These are phyloP conservation scores for Metopia argyrocephala DNA, from an alignment of 2,888 invertebrate genomes.

Conservation along the genomic window DNA sequence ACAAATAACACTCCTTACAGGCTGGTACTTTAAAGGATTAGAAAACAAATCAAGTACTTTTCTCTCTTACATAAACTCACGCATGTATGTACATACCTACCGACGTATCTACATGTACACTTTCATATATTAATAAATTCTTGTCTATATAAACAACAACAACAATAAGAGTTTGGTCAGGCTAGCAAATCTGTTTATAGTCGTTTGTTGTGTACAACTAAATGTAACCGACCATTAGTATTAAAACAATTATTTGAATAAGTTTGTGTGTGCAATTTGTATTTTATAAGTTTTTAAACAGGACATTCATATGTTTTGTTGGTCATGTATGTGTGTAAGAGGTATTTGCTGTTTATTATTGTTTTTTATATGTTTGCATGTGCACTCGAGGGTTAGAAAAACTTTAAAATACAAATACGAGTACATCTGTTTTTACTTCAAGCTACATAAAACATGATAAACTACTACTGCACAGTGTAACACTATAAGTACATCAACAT, in stretches of 20 bases:
- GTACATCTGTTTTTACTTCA: constrained; percentile 66
- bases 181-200: neutral
- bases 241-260: constrained; percentile 43
- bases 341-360: constrained; percentile 49
- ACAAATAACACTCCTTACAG: constrained; percentile 69
- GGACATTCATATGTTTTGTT: constrained; percentile 3
- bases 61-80: neutral
- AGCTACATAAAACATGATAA: constrained; percentile 49
- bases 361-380: constrained; percentile 70
- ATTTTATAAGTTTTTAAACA: constrained; percentile 60
- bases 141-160: constrained; percentile 24
- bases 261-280: constrained; percentile 23
- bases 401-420: constrained; percentile 71
- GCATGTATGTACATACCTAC: too few species aligned
- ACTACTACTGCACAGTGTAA: constrained; percentile 35
- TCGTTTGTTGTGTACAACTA: neutral
- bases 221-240: neutral
- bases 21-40: constrained; percentile 37
- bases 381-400: constrained; percentile 77
- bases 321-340: neutral
- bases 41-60: constrained; percentile 14
- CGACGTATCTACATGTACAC: neutral
- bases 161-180: neutral
- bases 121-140: constrained; percentile 8
- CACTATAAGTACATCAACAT: neutral